These are phyloP conservation scores for Leptodactylus fuscus DNA, from an alignment of 2,113 vertebrate species.

Conservation along the genomic window DNA sequence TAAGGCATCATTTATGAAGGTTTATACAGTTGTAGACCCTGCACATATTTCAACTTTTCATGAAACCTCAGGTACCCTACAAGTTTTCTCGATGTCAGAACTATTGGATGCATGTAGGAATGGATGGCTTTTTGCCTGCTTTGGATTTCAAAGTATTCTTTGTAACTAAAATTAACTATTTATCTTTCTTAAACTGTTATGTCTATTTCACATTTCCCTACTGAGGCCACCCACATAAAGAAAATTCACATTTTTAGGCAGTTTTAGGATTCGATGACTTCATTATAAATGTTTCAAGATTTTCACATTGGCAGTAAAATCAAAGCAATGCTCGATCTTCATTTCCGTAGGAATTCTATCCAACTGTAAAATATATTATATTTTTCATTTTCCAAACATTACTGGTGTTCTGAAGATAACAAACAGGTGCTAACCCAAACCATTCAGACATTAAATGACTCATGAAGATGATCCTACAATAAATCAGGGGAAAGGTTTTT, in stretches of 20 bases:
- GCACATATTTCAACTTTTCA: too few species aligned
- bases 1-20: too few species aligned
- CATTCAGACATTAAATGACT: conserved; percentile 6
- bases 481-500: not conserved
- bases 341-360: conserved; percentile 50
- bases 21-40: too few species aligned
- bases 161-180: conserved; percentile 40
- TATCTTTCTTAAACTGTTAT: conserved; percentile 21
- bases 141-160: conserved; percentile 1
- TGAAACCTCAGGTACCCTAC: too few species aligned
- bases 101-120: not conserved
- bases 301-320: conserved; percentile 51
- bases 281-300: conserved; percentile 59
- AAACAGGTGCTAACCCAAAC: conserved; percentile 47
- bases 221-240: conserved; percentile 52
- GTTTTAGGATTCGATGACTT: conserved; percentile 50
- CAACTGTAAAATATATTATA: conserved; percentile 54
- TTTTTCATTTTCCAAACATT: conserved; percentile 41
- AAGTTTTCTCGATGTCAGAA: not conserved
- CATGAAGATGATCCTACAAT: not conserved
- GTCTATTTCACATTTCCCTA: conserved; percentile 29
- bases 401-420: conserved; percentile 50
- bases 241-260: conserved; percentile 44
- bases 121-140: not conserved
- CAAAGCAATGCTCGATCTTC: conserved; percentile 46